Base-by-base conservation (phyloP, 2,888 invertebrate species). In the Drosophila melanocephala region DNA sequence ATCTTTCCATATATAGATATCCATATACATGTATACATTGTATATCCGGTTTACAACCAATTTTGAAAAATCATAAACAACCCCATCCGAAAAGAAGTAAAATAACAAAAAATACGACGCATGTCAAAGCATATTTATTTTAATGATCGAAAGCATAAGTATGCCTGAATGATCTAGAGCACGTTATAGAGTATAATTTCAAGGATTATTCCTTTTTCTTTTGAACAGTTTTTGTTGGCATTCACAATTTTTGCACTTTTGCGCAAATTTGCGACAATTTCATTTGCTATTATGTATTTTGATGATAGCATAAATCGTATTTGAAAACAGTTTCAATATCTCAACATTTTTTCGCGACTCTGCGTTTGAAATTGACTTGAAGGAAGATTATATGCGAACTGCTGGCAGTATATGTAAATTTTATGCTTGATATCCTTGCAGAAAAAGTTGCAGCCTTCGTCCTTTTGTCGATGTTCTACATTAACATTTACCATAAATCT, bases 401-500 rank as follows among this genome's bases (percentile, higher is more conserved):
- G 5, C 9, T 26, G 47, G 47, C 47, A 26, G 47, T 16, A 47
- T 47, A 47, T 47, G 47, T 47, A 47, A 47, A 47, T 47, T 47
- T 26, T 26, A 47, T 47, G 22, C 47, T 26, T 26, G 22, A 19
- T 39, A 57, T 57, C n/a, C 39, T 57, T 57, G 39, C 22, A 22
- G n/a, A 10, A 16, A 30, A 42, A 32, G 58, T 42, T 42, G 58
- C 58, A 30, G 58, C 22, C 42, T 30, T 30, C 32, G 32, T 53
- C 39, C 37, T 14, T 16, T 42, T 44, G 32, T 22, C 22, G 44
- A 42, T 69, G 69, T 44, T 35, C 51, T 56, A 52, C 69, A 81
- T 79, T 79, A 81, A 65, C 66, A 63, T 72, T 72, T 63, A 76
- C 35, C 79, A 80, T 79, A 80, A 79, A 80, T 79, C 77, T 75